phyloP scores from a whole-genome alignment of 1,140 invertebrate genomes.

The Drosophila arizonae region DNA sequence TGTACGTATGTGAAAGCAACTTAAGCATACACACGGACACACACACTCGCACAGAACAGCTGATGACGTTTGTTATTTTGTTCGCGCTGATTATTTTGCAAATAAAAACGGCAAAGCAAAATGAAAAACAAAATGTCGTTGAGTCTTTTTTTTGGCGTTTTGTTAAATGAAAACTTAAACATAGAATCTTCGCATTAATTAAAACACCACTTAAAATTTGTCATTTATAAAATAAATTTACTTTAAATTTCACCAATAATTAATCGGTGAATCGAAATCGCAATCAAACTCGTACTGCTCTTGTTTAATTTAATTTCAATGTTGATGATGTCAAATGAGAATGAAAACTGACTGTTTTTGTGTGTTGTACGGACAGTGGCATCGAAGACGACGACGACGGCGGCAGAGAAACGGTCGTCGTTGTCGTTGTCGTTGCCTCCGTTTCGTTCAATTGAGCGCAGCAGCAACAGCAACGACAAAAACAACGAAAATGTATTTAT shows the following conservation, averaged over 20 bases:
- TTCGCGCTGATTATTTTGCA: constrained; percentile 59
- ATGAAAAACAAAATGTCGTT: constrained; percentile 16
- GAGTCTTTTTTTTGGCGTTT: constrained; percentile 31
- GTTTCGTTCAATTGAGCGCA: constrained; percentile 74
- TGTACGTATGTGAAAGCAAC: constrained; percentile 14
- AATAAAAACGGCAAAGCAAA: constrained; percentile 29
- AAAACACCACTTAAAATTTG: constrained; percentile 48
- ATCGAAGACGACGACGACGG: constrained; percentile 37
- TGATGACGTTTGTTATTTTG: constrained; percentile 80
- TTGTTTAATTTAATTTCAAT: constrained; percentile 80
- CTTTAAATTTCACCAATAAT: constrained; percentile 52
- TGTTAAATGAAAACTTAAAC: constrained; percentile 63
- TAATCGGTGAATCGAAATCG: constrained; percentile 38
- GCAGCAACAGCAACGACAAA: constrained; percentile 58
- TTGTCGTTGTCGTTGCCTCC: constrained; percentile 43
- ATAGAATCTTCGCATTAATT: constrained; percentile 48
- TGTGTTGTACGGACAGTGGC: constrained; percentile 62
- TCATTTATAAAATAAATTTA: constrained; percentile 45
- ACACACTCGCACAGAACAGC: constrained; percentile 58
- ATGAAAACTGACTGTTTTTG: constrained; percentile 80
- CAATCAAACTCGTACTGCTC: constrained; percentile 52
- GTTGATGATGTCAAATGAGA: constrained; percentile 81
- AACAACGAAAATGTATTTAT: constrained; percentile 53
- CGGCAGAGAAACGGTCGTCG: constrained; percentile 33
- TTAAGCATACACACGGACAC: constrained; percentile 16